Evolutionary conservation across 2,797 vertebrate genomes (phyloP).

Genomic region (Muscicapa striata): DNA sequence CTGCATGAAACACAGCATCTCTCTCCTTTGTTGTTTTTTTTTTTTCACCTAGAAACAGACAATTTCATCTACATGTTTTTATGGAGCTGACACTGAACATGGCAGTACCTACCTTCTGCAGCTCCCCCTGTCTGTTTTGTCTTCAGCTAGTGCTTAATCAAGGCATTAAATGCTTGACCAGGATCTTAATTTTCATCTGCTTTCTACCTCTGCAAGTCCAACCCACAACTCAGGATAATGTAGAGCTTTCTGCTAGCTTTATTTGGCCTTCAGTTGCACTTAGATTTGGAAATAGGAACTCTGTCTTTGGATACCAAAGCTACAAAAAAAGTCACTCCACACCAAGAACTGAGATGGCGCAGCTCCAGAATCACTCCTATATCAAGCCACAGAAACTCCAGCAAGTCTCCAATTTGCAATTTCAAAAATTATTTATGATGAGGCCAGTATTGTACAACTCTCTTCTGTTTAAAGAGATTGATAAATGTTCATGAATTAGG

Average conservation of each 20-base stretch:
- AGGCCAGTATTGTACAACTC: background rate
- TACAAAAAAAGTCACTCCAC: background rate
- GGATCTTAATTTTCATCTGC: background rate
- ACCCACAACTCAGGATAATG: background rate
- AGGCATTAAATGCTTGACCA: background rate
- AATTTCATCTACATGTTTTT: background rate
- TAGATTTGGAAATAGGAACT: background rate
- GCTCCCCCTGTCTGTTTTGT: background rate
- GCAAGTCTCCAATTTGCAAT: background rate
- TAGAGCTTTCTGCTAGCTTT: background rate
- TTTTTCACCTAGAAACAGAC: background rate
- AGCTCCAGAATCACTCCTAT: background rate
- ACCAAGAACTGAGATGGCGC: background rate
- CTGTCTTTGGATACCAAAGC: background rate
- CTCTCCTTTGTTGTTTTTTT: background rate
- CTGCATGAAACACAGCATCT: background rate
- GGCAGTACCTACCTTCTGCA: background rate
- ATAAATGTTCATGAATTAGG: background rate
- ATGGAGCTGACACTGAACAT: background rate
- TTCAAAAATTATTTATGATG: background rate
- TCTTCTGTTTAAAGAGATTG: background rate
- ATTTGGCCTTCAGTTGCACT: background rate
- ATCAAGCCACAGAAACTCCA: background rate
- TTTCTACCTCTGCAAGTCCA: background rate
- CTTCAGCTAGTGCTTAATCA: background rate